Base-by-base conservation (phyloP, 1,140 invertebrate species). In the Ips nitidus region DNA sequence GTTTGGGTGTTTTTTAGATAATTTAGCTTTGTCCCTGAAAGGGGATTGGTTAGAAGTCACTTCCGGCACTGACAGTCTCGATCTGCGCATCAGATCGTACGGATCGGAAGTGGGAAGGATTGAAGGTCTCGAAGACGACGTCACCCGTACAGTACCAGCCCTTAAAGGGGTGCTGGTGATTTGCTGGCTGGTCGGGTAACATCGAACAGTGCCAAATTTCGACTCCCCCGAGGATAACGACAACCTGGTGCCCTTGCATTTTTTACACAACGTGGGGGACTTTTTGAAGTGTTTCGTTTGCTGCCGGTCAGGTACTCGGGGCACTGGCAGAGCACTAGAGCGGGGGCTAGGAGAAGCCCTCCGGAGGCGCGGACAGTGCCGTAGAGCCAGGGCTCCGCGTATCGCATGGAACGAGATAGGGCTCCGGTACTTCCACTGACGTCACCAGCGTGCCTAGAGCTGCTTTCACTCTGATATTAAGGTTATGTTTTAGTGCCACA, bases 351-450 rank as follows among this genome's bases (percentile, higher is more conserved):
- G 36, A 87, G 82, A 55, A 87, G 82, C 40, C 77, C 76, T 62
- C 85, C 84, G 2, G 69, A 62, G 2, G 87, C 84, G 70, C 89
- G 82, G 1, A 91, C 86, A 2, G 89, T 90, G 66, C 90, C 90
- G 74, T 93, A 93, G 1, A 93, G 84, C 91, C 91, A 93, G 41
- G 90, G 89, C 72, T 93, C 91, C 1, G 89, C 89, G 81, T 92
- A 92, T 72, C 91, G 88, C 90, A 93, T 93, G 76, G 90, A 91
- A 78, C 90, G 89, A 50, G 89, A 89, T 67, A 92, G 78, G 3
- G 87, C 75, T 59, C 78, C 78, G 45, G 77, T 73, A 36, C 74
- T 68, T 62, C 67, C 66, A 37, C 42, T 39, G 52, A 56, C 61
- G 55, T 64, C 68, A 63, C 66, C 69, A 52, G 56, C 65, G 45